Evolutionary conservation across 37 sponge, comb jelly and placozoan genomes (phyloP).

Genomic region (Eunapius fragilis): DNA sequence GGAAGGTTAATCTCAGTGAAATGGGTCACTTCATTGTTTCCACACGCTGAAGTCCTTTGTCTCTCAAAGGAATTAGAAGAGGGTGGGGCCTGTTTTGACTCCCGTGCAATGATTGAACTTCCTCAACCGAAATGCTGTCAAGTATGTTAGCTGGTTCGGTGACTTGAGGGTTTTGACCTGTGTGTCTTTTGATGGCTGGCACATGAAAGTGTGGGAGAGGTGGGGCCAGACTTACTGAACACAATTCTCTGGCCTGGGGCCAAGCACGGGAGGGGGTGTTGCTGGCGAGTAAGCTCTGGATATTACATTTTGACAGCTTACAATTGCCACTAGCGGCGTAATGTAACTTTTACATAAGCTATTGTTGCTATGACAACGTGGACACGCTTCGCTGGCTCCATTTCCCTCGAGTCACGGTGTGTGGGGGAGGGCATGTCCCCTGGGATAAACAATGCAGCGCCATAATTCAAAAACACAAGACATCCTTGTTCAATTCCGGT

Average conservation of each 20-base stretch:
- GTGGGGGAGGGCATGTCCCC: too few species aligned
- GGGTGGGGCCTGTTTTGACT: background rate
- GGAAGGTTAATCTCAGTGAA: too few species aligned
- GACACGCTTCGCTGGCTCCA: background rate
- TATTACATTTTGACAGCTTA: too few species aligned
- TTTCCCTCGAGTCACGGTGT: background rate
- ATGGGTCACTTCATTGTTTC: too few species aligned
- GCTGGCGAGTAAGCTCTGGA: too few species aligned
- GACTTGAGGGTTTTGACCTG: too few species aligned
- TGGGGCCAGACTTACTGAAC: background rate
- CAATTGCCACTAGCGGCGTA: too few species aligned
- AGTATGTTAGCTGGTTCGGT: too few species aligned
- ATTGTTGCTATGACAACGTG: background rate
- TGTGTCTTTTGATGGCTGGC: background rate
- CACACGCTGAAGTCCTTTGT: too few species aligned
- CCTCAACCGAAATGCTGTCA: background rate
- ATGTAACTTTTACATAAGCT: too few species aligned
- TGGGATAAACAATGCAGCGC: too few species aligned
- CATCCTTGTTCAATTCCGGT: too few species aligned
- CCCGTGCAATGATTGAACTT: background rate
- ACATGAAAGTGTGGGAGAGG: background rate
- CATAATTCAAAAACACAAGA: background rate
- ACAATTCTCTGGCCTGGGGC: background rate
- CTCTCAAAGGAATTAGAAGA: background rate
- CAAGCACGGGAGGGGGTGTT: background rate